Conservation (phyloP, 2,113 vertebrate genomes). For the Pachycephala philippinensis region DNA sequence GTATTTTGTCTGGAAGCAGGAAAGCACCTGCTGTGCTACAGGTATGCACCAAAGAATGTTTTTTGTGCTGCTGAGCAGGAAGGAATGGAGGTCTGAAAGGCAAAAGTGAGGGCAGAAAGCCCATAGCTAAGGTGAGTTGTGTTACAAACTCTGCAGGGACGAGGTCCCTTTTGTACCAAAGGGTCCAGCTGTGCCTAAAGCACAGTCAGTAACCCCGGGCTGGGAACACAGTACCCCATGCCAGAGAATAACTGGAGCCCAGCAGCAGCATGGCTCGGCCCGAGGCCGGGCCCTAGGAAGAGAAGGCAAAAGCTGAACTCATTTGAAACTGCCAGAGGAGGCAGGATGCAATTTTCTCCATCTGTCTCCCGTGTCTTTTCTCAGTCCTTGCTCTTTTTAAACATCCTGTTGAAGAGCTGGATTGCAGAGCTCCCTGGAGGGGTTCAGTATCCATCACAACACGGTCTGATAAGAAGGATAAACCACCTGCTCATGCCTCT, state of each 20-base stretch:
- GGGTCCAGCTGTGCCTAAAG: neutral
- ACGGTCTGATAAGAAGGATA: neutral
- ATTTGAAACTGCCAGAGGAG: neutral
- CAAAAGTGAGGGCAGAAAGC: neutral
- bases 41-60: neutral
- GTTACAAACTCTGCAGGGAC: neutral
- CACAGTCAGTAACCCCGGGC: rapidly evolving
- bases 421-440: neutral
- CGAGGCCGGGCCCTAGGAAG: neutral
- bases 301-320: neutral
- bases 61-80: neutral
- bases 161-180: neutral
- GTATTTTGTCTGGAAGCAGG: neutral
- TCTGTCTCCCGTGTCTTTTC: neutral
- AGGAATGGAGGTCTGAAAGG: neutral
- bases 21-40: neutral
- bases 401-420: neutral
- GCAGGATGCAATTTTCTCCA: neutral
- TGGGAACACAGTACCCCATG: neutral
- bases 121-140: neutral
- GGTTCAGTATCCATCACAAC: neutral
- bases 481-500: neutral
- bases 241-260: neutral
- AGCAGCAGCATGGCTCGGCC: neutral
- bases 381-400: neutral